Evolutionary conservation across 2,797 vertebrate species (phyloP).

Genomic region (Hemibagrus guttatus): DNA sequence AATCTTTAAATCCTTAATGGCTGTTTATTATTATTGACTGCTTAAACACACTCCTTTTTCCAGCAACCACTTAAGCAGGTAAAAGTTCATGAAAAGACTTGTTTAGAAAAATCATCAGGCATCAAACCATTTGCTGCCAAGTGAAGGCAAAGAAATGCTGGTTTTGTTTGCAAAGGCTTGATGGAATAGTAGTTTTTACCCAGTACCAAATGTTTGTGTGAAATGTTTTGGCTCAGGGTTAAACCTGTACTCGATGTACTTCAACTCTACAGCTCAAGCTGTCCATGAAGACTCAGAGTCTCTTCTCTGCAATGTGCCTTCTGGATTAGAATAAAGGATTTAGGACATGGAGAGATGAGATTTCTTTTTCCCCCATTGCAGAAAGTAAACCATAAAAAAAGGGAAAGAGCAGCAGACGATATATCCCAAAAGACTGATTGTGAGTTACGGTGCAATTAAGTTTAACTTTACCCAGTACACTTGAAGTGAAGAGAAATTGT

Average conservation of each 20-base stretch:
- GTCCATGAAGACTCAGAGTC: neutral
- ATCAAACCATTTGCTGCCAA: neutral
- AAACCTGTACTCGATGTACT: neutral
- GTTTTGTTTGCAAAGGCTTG: neutral
- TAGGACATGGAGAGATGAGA: neutral
- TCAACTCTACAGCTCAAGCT: neutral
- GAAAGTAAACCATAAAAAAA: conserved; percentile 19
- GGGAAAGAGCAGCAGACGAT: neutral
- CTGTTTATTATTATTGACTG: conserved; percentile 12
- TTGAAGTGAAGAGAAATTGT: neutral
- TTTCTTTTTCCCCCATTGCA: neutral
- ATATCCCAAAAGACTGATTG: neutral
- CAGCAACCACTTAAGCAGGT: neutral
- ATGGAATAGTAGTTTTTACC: neutral
- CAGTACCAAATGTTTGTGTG: neutral
- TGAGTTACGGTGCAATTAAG: conserved; percentile 28
- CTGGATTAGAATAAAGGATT: conserved; percentile 11
- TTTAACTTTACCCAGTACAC: conserved; percentile 20
- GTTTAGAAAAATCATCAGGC: neutral
- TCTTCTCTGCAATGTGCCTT: neutral
- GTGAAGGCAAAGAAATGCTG: neutral
- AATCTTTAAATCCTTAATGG: neutral
- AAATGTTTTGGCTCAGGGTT: conserved; percentile 28
- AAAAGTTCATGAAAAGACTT: neutral
- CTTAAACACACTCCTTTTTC: neutral